Conservation (phyloP, 2,797 vertebrate genomes). For the Lycodopsis pacificus region DNA sequence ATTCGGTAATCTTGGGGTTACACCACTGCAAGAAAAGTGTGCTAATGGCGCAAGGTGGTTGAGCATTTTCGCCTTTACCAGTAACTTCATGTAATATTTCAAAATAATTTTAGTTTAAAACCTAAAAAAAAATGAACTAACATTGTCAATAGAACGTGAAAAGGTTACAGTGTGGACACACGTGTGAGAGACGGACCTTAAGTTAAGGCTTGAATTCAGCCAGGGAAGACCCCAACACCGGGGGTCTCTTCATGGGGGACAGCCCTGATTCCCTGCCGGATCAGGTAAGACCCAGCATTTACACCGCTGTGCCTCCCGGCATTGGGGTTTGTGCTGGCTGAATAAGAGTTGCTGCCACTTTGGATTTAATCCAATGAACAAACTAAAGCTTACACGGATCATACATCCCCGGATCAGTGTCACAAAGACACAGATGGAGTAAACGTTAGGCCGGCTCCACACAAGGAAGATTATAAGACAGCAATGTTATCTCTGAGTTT, state of each 20-base stretch:
- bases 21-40: not conserved
- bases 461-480: not conserved
- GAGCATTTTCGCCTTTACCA: not conserved
- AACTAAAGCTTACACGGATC: not conserved
- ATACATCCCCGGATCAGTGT: not conserved
- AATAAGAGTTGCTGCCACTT: too few relatives aligned
- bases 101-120: not conserved
- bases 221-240: not conserved
- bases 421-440: not conserved
- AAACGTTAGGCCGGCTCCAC: not conserved
- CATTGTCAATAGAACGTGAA: not conserved
- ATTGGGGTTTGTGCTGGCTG: too few relatives aligned
- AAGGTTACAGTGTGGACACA: too few relatives aligned
- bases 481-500: not conserved
- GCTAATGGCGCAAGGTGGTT: not conserved
- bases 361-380: too few relatives aligned
- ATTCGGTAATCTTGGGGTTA: conserved; percentile 21
- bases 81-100: not conserved
- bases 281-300: too few relatives aligned
- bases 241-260: not conserved
- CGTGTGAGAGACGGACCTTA: not conserved
- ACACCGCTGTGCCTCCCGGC: too few relatives aligned
- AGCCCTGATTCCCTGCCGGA: too few relatives aligned
- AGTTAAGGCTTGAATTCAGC: not conserved
- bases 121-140: too few relatives aligned